Base-by-base conservation (phyloP, 2,888 invertebrate species). In the Hermodice carunculata region DNA sequence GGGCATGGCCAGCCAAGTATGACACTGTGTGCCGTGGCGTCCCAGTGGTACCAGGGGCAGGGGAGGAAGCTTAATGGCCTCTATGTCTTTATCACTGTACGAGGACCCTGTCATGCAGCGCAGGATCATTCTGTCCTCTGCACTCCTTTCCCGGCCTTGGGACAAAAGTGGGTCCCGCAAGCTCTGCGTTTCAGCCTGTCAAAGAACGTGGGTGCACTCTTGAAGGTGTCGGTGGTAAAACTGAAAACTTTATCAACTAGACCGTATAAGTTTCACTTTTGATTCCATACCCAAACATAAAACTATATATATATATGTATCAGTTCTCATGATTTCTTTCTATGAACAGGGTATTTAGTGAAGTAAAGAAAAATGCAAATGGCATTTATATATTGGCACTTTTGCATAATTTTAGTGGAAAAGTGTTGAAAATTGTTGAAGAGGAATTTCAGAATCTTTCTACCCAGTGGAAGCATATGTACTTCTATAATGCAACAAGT, bases 11-110 rank as follows among this genome's bases (percentile, higher is more conserved):
- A 81, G 58, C 84, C 84, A 85, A 11, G 71, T 71, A 4, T 71
- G 63, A 64, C 81, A 80, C 64, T 78, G 78, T 0, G 80, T 81
- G 28, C 82, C 82, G 59, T 85, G 81, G 24, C 85, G 74, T 17
- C 84, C 84, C 1, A 80, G 76, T 1, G 85, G 84, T 1, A 82
- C 79, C 14, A 83, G 67, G 0, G 85, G 84, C 57, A 82, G 61
- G 19, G 75, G 76, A 43, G 84, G 84, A 58, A 82, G 71, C 48
- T 78, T 76, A 32, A 60, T 31, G 17, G 24, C 40, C 22, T 78
- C 77, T 4, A 83, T 74, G 58, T 83, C 83, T 22, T 64, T 69
- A 64, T 81, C 80, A 8, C 79, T 70, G 67, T 81, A 82, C 4
- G 67, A 69, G 19, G 77, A 71, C 3, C 84, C 85, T 14, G 84